Percentiles rank a stretch among this genome's conserved stretches.
Evolutionary conservation across 2,888 invertebrate genomes (phyloP).

Genomic region (Dexiosoma caninum): DNA sequence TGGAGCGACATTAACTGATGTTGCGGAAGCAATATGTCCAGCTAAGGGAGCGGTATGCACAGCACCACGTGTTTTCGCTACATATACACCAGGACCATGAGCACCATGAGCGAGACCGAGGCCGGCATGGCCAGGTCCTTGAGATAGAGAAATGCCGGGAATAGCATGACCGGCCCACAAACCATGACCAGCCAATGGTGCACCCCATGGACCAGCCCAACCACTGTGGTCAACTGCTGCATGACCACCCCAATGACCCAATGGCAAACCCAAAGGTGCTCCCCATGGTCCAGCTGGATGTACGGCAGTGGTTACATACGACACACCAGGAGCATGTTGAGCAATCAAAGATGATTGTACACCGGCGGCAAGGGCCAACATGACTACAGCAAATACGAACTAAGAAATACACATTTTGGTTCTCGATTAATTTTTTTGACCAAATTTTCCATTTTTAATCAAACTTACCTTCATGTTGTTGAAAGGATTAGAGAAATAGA

Average conservation of each 20-base stretch:
- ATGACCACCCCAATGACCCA: conserved; percentile 59
- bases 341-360: conserved; percentile 73
- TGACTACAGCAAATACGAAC: conserved; percentile 69
- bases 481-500: conserved; percentile 57
- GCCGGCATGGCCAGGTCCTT: conserved; percentile 65
- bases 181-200: conserved; percentile 75
- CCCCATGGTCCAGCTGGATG: conserved; percentile 64
- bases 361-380: conserved; percentile 74
- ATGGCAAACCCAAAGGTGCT: conserved; percentile 18
- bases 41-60: conserved; percentile 76
- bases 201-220: conserved; percentile 74
- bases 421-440: not conserved
- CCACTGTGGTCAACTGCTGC: conserved; percentile 69
- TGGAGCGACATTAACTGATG: conserved; percentile 71
- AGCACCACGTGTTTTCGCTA: conserved; percentile 77
- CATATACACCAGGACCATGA: conserved; percentile 67
- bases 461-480: conserved; percentile 76
- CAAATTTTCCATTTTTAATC: not conserved
- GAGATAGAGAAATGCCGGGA: conserved; percentile 75
- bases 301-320: conserved; percentile 71
- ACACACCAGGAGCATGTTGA: conserved; percentile 68
- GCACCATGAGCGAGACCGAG: conserved; percentile 63
- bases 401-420: conserved; percentile 50
- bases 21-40: conserved; percentile 65
- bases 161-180: conserved; percentile 63